phyloP scores from a whole-genome alignment of 2,888 invertebrate species.

The Malachius bipustulatus region DNA sequence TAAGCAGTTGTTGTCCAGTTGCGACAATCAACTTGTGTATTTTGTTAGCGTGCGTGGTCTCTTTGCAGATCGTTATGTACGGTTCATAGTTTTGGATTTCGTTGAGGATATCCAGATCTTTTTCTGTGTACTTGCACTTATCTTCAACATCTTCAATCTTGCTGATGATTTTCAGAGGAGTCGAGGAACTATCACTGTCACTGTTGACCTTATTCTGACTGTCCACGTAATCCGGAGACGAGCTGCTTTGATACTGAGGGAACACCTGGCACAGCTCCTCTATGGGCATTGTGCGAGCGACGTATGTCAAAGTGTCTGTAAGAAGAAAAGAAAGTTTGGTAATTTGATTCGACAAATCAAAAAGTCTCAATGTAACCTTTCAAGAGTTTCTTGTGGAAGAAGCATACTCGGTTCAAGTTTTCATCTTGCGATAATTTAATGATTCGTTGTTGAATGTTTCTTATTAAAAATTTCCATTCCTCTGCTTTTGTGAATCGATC shows the following conservation, averaged over 20 bases:
- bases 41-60: constrained; percentile 49
- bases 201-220: constrained; percentile 9
- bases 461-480: constrained; percentile 38
- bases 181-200: constrained; percentile 5
- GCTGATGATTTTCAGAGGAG: constrained; percentile 1
- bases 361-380: constrained; percentile 26
- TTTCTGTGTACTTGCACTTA: constrained; percentile 20
- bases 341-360: neutral
- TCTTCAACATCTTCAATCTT: constrained; percentile 13
- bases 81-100: constrained; percentile 37
- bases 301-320: constrained; percentile 37
- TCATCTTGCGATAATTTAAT: constrained; percentile 29
- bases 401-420: constrained; percentile 28
- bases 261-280: constrained; percentile 37
- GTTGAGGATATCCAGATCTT: constrained; percentile 28
- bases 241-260: constrained; percentile 33
- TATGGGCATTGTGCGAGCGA: constrained; percentile 36
- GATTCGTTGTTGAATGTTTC: constrained; percentile 34
- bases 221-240: constrained; percentile 12
- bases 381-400: constrained; percentile 33
- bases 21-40: constrained; percentile 47
- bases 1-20: constrained; percentile 45
- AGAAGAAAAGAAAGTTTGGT: too few species aligned
- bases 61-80: constrained; percentile 41
- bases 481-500: constrained; percentile 35